Evolutionary conservation across 2,888 invertebrate genomes (phyloP).

Genomic region (Drosophila prolongata): DNA sequence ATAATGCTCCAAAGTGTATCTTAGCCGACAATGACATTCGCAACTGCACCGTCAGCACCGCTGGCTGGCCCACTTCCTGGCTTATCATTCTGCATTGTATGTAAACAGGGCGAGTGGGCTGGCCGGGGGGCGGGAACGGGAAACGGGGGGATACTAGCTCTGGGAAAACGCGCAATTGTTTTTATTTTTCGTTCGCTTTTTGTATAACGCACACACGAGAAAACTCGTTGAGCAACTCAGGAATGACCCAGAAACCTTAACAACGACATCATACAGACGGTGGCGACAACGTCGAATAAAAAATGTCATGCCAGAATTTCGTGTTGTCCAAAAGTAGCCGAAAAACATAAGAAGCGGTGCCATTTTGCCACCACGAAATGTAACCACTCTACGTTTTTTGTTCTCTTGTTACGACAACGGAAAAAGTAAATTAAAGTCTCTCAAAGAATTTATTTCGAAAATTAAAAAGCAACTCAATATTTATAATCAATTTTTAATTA

Average conservation of each 20-base stretch:
- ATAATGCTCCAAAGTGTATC: conserved; percentile 21
- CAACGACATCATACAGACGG: conserved; percentile 37
- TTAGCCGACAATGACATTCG: conserved; percentile 65
- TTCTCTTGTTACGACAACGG: too few species aligned
- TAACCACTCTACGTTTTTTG: conserved; percentile 12
- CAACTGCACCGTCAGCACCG: conserved; percentile 30
- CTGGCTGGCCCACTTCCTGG: conserved; percentile 59
- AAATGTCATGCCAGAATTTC: conserved; percentile 65
- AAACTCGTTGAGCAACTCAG: conserved; percentile 62
- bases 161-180: conserved; percentile 77
- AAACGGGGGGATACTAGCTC: conserved; percentile 13
- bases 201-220: conserved; percentile 33
- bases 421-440: too few species aligned
- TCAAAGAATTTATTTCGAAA: too few species aligned
- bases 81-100: conserved; percentile 57
- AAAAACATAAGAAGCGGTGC: conserved; percentile 19
- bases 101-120: conserved; percentile 29
- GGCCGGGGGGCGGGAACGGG: neutral
- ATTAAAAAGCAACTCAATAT: too few species aligned
- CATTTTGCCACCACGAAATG: conserved; percentile 10
- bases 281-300: conserved; percentile 43
- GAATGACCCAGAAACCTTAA: conserved; percentile 66
- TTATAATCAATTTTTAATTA: too few species aligned
- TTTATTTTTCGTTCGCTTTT: conserved; percentile 24
- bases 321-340: conserved; percentile 45